Percentiles rank a stretch among this genome's conserved stretches.
These are phyloP conservation scores for Myripristis jacobus DNA, from an alignment of 2,797 vertebrate genomes.

Conservation along the genomic window DNA sequence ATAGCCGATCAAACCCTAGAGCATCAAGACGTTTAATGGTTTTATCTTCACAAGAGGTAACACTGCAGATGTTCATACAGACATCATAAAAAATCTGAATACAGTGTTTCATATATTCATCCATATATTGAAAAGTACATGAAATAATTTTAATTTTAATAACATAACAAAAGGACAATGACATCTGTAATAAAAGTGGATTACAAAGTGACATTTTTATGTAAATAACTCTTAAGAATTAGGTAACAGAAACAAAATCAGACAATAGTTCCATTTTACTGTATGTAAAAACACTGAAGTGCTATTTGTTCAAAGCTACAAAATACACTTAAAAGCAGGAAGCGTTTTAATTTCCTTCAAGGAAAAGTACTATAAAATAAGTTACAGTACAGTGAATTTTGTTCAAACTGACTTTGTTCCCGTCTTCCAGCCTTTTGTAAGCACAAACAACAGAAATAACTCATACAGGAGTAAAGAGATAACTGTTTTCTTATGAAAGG, in stretches of 20 bases:
- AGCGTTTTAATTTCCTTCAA: slow-evolving; percentile 94
- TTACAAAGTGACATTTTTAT: slow-evolving; percentile 91
- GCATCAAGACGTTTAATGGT: slow-evolving; percentile 72
- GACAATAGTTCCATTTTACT: slow-evolving; percentile 93
- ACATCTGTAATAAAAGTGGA: slow-evolving; percentile 88
- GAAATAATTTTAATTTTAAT: slow-evolving; percentile 86
- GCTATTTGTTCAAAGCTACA: slow-evolving; percentile 94
- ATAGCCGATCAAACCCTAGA: slow-evolving; percentile 2
- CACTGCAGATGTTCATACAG: slow-evolving; percentile 87
- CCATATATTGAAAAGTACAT: slow-evolving; percentile 89
- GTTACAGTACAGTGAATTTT: slow-evolving; percentile 99
- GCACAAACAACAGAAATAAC: slow-evolving; percentile 88
- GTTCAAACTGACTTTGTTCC: slow-evolving; percentile 98
- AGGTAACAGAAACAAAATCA: slow-evolving; percentile 93
- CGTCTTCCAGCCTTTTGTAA: slow-evolving; percentile 95
- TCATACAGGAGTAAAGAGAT: slow-evolving; percentile 88
- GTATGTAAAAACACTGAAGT: slow-evolving; percentile 95
- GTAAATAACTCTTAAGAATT: slow-evolving; percentile 90
- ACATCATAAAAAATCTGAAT: slow-evolving; percentile 87
- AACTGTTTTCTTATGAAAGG: slow-evolving; percentile 88
- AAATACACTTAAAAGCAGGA: slow-evolving; percentile 95
- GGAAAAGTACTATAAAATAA: slow-evolving; percentile 99
- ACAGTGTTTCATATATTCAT: slow-evolving; percentile 84
- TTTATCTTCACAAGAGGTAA: slow-evolving; percentile 87
- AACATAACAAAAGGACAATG: slow-evolving; percentile 82